Evolutionary conservation across 2,113 vertebrate genomes (phyloP).

Genomic region (Athene noctua): DNA sequence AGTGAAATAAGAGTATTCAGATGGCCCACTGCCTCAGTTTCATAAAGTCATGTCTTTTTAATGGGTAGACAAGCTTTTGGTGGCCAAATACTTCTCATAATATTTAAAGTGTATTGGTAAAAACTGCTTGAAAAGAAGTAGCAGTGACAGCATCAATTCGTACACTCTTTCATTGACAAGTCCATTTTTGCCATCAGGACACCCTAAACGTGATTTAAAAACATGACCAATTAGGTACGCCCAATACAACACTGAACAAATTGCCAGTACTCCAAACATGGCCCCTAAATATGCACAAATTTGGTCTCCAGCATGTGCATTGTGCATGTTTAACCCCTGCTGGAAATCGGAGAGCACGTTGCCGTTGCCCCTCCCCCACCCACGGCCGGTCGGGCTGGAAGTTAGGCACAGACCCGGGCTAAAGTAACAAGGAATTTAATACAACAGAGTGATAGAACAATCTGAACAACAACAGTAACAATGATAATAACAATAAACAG

Average conservation of each 20-base stretch:
- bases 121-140: not conserved
- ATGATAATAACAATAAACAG: no score
- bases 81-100: not conserved
- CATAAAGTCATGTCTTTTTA: not conserved
- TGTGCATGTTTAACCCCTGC: no score
- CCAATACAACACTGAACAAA: not conserved
- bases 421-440: no score
- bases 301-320: fast-evolving
- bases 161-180: not conserved
- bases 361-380: no score
- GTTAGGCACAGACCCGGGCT: no score
- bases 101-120: not conserved
- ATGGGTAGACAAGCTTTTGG: not conserved
- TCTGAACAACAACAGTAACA: no score
- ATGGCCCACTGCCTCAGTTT: not conserved
- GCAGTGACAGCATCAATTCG: not conserved
- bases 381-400: no score
- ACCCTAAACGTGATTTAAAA: not conserved
- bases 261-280: not conserved
- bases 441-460: no score
- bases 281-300: not conserved
- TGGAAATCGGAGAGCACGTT: no score
- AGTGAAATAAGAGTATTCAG: not conserved
- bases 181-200: not conserved
- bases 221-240: not conserved